Conservation (phyloP, 2,797 vertebrate species). For the Leucoraja ocellata region DNA sequence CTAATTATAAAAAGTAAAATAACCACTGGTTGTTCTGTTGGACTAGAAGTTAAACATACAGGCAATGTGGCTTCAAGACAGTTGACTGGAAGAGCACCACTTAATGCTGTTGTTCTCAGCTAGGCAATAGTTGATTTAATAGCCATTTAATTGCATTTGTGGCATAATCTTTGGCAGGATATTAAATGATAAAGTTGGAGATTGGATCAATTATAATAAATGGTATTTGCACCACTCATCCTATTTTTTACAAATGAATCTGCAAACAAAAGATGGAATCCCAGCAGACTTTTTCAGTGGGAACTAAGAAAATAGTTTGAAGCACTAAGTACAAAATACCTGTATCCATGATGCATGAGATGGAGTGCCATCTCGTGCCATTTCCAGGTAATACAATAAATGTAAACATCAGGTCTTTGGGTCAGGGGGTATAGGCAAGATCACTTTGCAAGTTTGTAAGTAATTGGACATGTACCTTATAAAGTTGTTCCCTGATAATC, state of each 20-base stretch:
- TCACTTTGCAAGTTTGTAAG: too few relatives aligned
- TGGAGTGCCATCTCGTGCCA: not conserved
- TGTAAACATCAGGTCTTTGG: too few relatives aligned
- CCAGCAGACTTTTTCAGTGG: not conserved
- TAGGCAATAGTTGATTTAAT: not conserved
- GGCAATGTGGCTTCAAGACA: not conserved
- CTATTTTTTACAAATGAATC: too few relatives aligned
- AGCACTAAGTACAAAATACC: not conserved
- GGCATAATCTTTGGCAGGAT: not conserved
- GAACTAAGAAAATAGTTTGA: not conserved
- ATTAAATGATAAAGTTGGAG: not conserved
- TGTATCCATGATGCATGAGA: not conserved
- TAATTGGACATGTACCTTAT: too few relatives aligned
- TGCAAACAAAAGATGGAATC: not conserved
- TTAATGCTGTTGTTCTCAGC: not conserved
- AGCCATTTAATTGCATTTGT: not conserved
- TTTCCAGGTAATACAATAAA: too few relatives aligned
- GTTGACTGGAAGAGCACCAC: not conserved
- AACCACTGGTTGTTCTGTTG: not conserved
- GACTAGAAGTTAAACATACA: not conserved
- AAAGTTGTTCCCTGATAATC: too few relatives aligned
- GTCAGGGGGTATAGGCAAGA: too few relatives aligned
- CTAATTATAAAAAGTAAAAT: not conserved
- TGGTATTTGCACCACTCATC: not conserved
- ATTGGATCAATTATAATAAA: not conserved